phyloP scores from a whole-genome alignment of 1,140 invertebrate species.

The Drosophila guanche region DNA sequence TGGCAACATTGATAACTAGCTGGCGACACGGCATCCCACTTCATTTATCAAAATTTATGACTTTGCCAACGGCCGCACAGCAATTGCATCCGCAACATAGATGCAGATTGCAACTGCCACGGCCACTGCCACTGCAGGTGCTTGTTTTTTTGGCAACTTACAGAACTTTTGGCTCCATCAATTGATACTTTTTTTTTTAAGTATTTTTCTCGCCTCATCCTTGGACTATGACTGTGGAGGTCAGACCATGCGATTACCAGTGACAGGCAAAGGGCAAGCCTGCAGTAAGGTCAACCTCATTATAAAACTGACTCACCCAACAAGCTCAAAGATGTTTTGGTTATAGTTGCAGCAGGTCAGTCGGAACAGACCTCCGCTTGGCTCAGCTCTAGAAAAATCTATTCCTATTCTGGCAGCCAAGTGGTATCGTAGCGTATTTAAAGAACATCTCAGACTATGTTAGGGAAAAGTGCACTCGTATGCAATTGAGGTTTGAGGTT shows the following conservation, averaged over 20 bases:
- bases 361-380: too few relatives aligned
- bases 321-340: too few relatives aligned
- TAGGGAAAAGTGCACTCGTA: too few relatives aligned
- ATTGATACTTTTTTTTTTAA: slow-evolving; percentile 28
- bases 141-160: slow-evolving; percentile 21
- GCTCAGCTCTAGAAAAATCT: too few relatives aligned
- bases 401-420: too few relatives aligned
- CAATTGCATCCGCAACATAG: slow-evolving; percentile 28
- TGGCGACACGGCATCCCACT: slow-evolving; percentile 69
- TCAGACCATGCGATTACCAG: slow-evolving; percentile 26
- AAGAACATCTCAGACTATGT: too few relatives aligned
- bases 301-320: slow-evolving; percentile 33
- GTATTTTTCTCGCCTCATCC: slow-evolving; percentile 14
- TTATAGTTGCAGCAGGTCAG: too few relatives aligned
- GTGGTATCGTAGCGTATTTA: too few relatives aligned
- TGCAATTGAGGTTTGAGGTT: too few relatives aligned
- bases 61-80: slow-evolving; percentile 39
- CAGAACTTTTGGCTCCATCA: background rate
- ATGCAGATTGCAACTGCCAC: slow-evolving; percentile 5
- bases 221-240: slow-evolving; percentile 25
- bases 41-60: slow-evolving; percentile 80
- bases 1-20: slow-evolving; percentile 74
- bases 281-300: slow-evolving; percentile 41
- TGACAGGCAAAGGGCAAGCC: slow-evolving; percentile 13
- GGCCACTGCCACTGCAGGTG: slow-evolving; percentile 40